These are phyloP conservation scores for Rhagoletis zephyria DNA, from an alignment of 1,140 invertebrate species.

Conservation along the genomic window DNA sequence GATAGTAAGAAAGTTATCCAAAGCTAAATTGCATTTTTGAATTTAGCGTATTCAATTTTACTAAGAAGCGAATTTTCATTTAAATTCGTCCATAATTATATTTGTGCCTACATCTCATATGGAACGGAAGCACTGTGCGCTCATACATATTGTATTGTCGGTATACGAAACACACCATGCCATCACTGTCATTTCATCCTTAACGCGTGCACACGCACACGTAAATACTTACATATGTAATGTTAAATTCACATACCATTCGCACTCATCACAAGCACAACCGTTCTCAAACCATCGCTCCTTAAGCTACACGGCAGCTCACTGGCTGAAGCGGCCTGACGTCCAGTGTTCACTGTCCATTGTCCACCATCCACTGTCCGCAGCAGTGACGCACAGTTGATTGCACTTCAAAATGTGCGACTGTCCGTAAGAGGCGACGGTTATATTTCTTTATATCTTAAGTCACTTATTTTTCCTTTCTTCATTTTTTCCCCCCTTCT, in stretches of 20 bases:
- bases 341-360: neutral
- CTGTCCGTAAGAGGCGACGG: neutral
- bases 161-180: neutral
- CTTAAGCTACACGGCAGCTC: neutral
- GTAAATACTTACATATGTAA: neutral
- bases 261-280: neutral
- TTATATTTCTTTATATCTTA: slow-evolving; percentile 17
- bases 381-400: slow-evolving; percentile 29
- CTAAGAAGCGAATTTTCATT: no score
- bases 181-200: neutral
- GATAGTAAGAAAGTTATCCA: no score
- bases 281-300: neutral
- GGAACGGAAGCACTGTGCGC: no score
- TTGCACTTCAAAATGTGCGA: slow-evolving; percentile 36
- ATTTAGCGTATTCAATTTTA: no score
- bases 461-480: neutral
- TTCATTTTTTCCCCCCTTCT: neutral
- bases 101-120: no score
- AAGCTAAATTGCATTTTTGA: no score
- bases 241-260: neutral
- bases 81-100: no score
- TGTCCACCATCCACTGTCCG: neutral
- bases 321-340: neutral
- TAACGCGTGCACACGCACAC: neutral
- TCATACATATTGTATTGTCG: slow-evolving; percentile 9